These are phyloP conservation scores for Toxotes lorentzi DNA, from an alignment of 2,797 vertebrate genomes.

Conservation along the genomic window DNA sequence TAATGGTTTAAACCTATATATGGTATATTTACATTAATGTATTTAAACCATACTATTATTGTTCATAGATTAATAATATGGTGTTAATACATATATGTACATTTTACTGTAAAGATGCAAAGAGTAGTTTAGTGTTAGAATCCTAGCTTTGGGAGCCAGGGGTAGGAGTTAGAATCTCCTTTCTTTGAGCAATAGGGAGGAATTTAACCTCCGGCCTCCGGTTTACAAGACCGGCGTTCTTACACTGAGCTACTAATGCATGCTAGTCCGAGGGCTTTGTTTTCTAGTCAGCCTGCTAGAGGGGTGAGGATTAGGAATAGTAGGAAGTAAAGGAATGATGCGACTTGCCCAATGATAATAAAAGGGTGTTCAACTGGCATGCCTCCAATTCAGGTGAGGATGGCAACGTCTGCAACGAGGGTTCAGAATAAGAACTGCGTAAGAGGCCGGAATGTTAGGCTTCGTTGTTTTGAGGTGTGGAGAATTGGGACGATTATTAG, in stretches of 20 bases:
- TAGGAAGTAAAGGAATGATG: slow-evolving; percentile 1
- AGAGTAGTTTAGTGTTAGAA: slow-evolving; percentile 66
- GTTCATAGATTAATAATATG: not conserved
- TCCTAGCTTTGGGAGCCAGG: slow-evolving; percentile 69
- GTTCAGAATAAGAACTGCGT: slow-evolving; percentile 57
- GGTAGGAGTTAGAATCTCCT: slow-evolving; percentile 64
- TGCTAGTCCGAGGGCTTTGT: slow-evolving; percentile 18
- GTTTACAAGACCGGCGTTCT: slow-evolving; percentile 75
- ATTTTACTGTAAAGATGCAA: too few species aligned
- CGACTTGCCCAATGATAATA: slow-evolving; percentile 45
- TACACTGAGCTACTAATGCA: slow-evolving; percentile 58
- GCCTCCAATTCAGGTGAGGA: slow-evolving; percentile 41
- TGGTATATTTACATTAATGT: too few species aligned
- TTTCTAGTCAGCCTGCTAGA: rapidly evolving
- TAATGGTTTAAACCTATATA: too few species aligned
- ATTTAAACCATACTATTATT: not conserved
- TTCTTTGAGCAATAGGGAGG: slow-evolving; percentile 62
- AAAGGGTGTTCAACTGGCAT: slow-evolving; percentile 63
- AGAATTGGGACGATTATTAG: slow-evolving; percentile 19
- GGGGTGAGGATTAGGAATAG: rapidly evolving
- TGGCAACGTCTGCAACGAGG: not conserved
- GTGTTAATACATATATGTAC: slow-evolving; percentile 25
- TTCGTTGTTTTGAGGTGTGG: slow-evolving; percentile 59
- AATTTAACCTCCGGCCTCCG: slow-evolving; percentile 52
- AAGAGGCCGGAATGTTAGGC: not conserved